Conservation (phyloP, 2,888 invertebrate genomes). For the Scaptomyza caliginosa region DNA sequence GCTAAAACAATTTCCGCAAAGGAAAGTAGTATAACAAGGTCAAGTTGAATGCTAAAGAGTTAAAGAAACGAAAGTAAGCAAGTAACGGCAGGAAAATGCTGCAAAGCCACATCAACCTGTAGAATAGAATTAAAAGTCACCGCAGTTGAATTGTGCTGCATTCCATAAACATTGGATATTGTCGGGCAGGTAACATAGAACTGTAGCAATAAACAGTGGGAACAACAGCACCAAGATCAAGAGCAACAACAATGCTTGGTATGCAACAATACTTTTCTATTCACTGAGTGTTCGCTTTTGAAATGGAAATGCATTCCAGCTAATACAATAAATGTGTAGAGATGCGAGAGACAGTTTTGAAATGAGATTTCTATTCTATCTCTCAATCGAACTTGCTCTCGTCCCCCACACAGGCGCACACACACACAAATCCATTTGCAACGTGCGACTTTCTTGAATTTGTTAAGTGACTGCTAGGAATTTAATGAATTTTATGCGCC, state of each 20-base stretch:
- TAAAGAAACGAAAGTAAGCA: constrained; percentile 46
- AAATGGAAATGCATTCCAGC: constrained; percentile 63
- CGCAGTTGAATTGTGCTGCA: constrained; percentile 44
- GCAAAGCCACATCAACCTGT: constrained; percentile 1
- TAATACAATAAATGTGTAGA: constrained; percentile 48
- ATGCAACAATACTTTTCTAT: constrained; percentile 45
- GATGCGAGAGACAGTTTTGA: constrained; percentile 19
- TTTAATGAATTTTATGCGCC: constrained; percentile 68
- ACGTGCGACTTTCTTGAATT: constrained; percentile 55
- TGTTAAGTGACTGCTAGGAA: constrained; percentile 53
- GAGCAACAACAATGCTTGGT: constrained; percentile 33
- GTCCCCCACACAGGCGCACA: too few relatives aligned
- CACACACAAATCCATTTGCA: constrained; percentile 29
- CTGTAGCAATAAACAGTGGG: neutral
- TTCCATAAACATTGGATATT: constrained; percentile 41
- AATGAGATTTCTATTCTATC: constrained; percentile 40
- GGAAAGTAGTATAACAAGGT: constrained; percentile 21
- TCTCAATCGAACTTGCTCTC: neutral
- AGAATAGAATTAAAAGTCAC: constrained; percentile 32
- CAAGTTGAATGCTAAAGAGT: constrained; percentile 28
- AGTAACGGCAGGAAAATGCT: constrained; percentile 1
- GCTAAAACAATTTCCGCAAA: constrained; percentile 67
- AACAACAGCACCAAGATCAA: constrained; percentile 3
- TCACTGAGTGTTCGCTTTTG: constrained; percentile 48
- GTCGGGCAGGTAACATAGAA: constrained; percentile 31